These are phyloP conservation scores for Pomatostomus ruficeps DNA, from an alignment of 2,113 vertebrate species.

Conservation along the genomic window DNA sequence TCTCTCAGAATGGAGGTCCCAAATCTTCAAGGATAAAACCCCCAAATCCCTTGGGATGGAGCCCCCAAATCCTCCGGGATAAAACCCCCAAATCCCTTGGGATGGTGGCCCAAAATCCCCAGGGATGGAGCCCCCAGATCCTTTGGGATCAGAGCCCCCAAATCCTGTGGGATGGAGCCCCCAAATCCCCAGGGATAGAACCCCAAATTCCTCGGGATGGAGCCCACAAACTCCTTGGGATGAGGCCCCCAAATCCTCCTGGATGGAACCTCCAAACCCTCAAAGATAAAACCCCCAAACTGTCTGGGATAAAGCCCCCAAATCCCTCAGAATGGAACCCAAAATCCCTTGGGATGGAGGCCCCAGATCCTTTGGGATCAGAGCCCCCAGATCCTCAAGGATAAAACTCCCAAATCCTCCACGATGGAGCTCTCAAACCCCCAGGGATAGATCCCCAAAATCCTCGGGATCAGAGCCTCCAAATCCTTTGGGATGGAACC, in stretches of 20 bases:
- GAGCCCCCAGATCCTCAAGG: too few species aligned
- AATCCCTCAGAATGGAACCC: background rate
- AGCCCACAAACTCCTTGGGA: too few species aligned
- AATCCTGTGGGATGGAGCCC: too few species aligned
- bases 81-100: background rate
- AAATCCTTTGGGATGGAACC: too few species aligned
- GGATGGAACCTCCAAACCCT: too few species aligned
- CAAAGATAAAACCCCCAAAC: background rate
- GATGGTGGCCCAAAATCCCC: background rate
- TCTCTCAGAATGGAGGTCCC: rapidly evolving
- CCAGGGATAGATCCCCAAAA: too few species aligned
- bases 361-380: background rate
- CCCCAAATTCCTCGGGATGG: too few species aligned
- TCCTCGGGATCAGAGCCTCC: background rate
- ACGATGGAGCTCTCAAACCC: too few species aligned
- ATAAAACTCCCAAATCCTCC: too few species aligned
- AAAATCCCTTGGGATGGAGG: background rate
- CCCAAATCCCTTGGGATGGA: too few species aligned
- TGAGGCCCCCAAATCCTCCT: background rate
- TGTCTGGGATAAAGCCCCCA: background rate
- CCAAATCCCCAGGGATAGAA: too few species aligned
- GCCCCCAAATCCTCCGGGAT: background rate
- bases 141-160: background rate
- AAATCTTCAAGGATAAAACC: background rate
- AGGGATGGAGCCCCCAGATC: background rate